These are phyloP conservation scores for Lutraria lutraria DNA, from an alignment of 2,888 invertebrate species.

Conservation along the genomic window DNA sequence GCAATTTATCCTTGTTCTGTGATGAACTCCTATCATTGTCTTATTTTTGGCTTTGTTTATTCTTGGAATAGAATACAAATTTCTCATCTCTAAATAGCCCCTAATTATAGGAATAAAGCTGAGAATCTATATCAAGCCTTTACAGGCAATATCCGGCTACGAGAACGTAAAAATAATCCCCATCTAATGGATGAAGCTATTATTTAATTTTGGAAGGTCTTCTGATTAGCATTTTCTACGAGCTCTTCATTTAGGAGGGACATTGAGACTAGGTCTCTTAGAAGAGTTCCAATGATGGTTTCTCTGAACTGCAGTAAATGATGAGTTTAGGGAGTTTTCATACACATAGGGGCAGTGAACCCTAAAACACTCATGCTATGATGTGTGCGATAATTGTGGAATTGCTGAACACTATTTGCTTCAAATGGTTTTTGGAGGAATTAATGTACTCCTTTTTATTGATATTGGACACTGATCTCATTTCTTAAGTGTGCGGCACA, in stretches of 20 bases:
- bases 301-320: background rate
- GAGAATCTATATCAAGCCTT: slow-evolving; percentile 25
- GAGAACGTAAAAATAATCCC: slow-evolving; percentile 31
- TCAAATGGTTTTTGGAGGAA: slow-evolving; percentile 13
- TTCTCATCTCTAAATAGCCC: slow-evolving; percentile 29
- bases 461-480: background rate
- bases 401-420: background rate
- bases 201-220: slow-evolving; percentile 42
- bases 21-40: background rate
- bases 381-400: slow-evolving; percentile 14
- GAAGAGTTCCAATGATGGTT: background rate
- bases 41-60: background rate
- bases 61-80: slow-evolving; percentile 32
- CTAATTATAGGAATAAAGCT: slow-evolving; percentile 26
- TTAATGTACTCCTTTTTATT: slow-evolving; percentile 1
- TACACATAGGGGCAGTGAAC: background rate
- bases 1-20: background rate
- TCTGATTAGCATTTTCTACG: slow-evolving; percentile 29
- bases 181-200: slow-evolving; percentile 24
- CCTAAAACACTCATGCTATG: background rate
- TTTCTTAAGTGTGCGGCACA: background rate
- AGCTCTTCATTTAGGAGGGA: slow-evolving; percentile 19
- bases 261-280: slow-evolving; percentile 12
- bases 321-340: background rate
- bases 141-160: slow-evolving; percentile 36